Evolutionary conservation across 2,888 invertebrate species (phyloP).

Genomic region (Drosophila limbata): DNA sequence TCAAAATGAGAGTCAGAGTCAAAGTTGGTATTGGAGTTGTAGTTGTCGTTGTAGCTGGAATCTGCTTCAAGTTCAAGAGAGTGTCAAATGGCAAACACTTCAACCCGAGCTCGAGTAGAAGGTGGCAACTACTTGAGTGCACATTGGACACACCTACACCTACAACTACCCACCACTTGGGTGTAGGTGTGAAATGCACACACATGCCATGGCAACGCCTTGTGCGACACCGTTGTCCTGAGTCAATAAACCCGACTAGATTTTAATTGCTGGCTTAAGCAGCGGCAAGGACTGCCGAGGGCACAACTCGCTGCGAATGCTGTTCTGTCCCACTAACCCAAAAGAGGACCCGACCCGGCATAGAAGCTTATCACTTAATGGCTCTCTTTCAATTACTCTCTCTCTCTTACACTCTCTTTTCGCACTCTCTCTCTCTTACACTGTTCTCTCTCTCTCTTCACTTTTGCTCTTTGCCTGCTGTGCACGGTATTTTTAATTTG

Average conservation of each 20-base stretch:
- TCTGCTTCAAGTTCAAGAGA: conserved; percentile 57
- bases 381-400: conserved; percentile 29
- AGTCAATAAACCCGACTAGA: conserved; percentile 61
- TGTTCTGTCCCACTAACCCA: conserved; percentile 71
- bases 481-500: conserved; percentile 72
- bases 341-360: conserved; percentile 23
- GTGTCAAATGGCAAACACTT: conserved; percentile 74
- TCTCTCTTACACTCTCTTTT: conserved; percentile 13
- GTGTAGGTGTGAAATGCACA: conserved; percentile 61
- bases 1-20: neutral
- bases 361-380: conserved; percentile 13
- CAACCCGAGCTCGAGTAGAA: conserved; percentile 23
- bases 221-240: conserved; percentile 20
- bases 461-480: conserved; percentile 26
- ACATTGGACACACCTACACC: conserved; percentile 31
- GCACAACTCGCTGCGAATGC: conserved; percentile 3
- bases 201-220: conserved; percentile 34
- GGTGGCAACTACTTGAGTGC: conserved; percentile 60
- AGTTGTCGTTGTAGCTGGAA: conserved; percentile 15
- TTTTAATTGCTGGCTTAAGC: conserved; percentile 74
- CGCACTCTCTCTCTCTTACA: conserved; percentile 19
- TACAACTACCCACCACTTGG: no score
- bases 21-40: conserved; percentile 7
- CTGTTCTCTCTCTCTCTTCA: conserved; percentile 8
- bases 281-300: conserved; percentile 8